Percentiles rank a stretch among this genome's conserved stretches.
Conservation (phyloP, 92 coral and sea anemone genomes). For the Phenganax stokvisi region DNA sequence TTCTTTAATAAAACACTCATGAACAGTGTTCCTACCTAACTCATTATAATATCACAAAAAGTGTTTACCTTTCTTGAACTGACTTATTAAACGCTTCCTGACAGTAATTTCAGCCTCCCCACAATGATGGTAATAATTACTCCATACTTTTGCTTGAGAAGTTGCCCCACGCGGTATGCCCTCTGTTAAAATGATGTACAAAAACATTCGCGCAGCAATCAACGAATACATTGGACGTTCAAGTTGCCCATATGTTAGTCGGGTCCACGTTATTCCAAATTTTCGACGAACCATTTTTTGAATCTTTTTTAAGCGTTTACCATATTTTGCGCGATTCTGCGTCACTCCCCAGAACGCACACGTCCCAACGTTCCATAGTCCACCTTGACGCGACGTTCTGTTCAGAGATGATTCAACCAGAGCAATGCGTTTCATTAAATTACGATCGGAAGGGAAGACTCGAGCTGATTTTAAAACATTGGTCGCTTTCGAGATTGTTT, state of each 20-base stretch:
- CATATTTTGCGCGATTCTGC: conserved; percentile 73
- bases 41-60: not conserved
- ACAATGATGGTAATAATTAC: conserved; percentile 68
- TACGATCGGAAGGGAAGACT: conserved; percentile 53
- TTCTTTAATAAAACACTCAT: not conserved
- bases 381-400: conserved; percentile 73
- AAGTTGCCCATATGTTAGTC: conserved; percentile 68
- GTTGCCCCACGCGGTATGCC: conserved; percentile 67
- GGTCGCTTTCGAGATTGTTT: conserved; percentile 22
- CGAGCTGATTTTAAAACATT: conserved; percentile 10
- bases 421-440: conserved; percentile 84
- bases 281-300: conserved; percentile 84
- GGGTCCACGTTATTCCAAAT: conserved; percentile 90
- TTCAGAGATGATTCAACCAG: conserved; percentile 76
- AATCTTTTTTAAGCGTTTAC: conserved; percentile 57
- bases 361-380: conserved; percentile 79
- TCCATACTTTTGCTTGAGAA: conserved; percentile 75
- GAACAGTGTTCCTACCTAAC: not conserved
- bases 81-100: conserved; percentile 8
- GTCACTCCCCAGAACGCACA: conserved; percentile 78
- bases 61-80: conserved; percentile 33
- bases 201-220: conserved; percentile 78
- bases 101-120: conserved; percentile 28
- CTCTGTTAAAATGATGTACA: conserved; percentile 56
- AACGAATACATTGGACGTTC: conserved; percentile 87